These are phyloP conservation scores for Ischnura elegans DNA, from an alignment of 2,888 invertebrate species.

Conservation along the genomic window DNA sequence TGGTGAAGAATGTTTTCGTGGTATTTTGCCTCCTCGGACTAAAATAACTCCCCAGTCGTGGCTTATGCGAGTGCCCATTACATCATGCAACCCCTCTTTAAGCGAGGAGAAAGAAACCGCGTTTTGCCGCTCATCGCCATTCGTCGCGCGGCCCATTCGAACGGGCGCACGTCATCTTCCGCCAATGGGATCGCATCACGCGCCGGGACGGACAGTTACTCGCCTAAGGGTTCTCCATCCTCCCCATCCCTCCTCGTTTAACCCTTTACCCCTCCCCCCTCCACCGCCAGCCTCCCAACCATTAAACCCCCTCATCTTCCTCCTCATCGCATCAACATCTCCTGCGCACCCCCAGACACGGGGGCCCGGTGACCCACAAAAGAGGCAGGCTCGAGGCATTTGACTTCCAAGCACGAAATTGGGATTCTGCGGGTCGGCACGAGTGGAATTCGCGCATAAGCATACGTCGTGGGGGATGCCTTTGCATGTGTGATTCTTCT, in stretches of 20 bases:
- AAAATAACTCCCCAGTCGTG: not conserved
- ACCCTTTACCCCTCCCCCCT: not conserved
- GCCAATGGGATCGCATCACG: conserved; percentile 20
- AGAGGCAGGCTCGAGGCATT: conserved; percentile 4
- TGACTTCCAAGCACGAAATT: conserved; percentile 41
- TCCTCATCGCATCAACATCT: not conserved
- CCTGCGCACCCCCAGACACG: not conserved
- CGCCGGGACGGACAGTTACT: conserved; percentile 39
- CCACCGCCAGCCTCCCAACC: not conserved
- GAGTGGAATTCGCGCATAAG: conserved; percentile 28
- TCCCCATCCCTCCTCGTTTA: not conserved
- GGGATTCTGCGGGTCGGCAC: conserved; percentile 4
- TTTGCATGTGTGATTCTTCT: conserved; percentile 14
- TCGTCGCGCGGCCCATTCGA: conserved; percentile 43
- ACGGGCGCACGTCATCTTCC: conserved; percentile 23
- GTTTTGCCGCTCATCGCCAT: conserved; percentile 25
- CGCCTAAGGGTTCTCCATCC: conserved; percentile 8
- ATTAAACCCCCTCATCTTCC: not conserved
- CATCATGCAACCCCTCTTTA: not conserved
- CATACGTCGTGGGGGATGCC: not conserved
- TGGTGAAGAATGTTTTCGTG: not conserved
- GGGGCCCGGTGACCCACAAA: conserved; percentile 47
- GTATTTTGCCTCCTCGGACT: not conserved
- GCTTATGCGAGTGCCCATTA: not conserved
- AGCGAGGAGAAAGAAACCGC: conserved; percentile 12